These are phyloP conservation scores for Papilio xuthus DNA, from an alignment of 1,140 invertebrate genomes.

Conservation along the genomic window DNA sequence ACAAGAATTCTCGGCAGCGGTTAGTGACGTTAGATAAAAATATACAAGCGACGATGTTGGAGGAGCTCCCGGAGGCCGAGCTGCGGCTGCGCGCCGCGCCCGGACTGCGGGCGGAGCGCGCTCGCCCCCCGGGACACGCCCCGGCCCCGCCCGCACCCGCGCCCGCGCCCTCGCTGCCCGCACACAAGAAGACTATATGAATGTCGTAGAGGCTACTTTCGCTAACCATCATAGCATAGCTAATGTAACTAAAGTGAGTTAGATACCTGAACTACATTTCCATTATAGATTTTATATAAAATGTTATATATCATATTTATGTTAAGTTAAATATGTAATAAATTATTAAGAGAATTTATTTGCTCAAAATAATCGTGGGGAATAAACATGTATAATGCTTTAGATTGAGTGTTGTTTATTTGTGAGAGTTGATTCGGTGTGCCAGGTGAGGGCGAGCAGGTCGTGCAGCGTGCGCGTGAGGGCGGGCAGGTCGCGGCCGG, in stretches of 20 bases:
- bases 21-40: slow-evolving; percentile 75
- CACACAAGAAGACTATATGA: slow-evolving; percentile 72
- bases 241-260: slow-evolving; percentile 55
- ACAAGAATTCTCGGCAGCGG: slow-evolving; percentile 64
- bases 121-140: slow-evolving; percentile 59
- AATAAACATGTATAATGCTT: slow-evolving; percentile 53
- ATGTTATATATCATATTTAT: slow-evolving; percentile 79
- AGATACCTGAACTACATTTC: slow-evolving; percentile 77
- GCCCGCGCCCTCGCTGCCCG: slow-evolving; percentile 38
- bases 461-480: background rate
- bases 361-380: slow-evolving; percentile 75
- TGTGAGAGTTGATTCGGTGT: background rate
- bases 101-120: slow-evolving; percentile 49
- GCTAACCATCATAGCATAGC: slow-evolving; percentile 49
- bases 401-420: slow-evolving; percentile 36
- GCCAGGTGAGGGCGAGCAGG: slow-evolving; percentile 7
- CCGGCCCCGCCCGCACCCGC: slow-evolving; percentile 59
- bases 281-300: slow-evolving; percentile 78
- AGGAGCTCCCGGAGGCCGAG: slow-evolving; percentile 62
- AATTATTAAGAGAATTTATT: slow-evolving; percentile 75
- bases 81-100: slow-evolving; percentile 55
- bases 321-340: slow-evolving; percentile 72
- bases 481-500: slow-evolving; percentile 23
- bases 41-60: slow-evolving; percentile 71
- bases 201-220: slow-evolving; percentile 53